Conservation (phyloP, 2,797 vertebrate genomes). For the Myripristis murdjan region DNA sequence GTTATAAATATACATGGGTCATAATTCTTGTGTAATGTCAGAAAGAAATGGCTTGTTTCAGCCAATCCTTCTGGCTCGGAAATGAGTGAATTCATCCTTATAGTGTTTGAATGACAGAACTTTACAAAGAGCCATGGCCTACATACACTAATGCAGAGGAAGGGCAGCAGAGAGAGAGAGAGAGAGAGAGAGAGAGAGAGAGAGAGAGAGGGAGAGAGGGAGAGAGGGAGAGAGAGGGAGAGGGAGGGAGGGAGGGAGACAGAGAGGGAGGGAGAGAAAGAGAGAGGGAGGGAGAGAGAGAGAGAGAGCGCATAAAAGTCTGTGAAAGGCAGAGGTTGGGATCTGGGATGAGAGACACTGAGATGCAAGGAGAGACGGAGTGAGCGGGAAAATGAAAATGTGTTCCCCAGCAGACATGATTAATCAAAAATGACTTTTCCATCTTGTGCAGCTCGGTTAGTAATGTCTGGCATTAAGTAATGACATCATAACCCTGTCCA, state of each 20-base stretch:
- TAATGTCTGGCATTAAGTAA: conserved; percentile 83
- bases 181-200: conserved; percentile 40
- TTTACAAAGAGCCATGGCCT: conserved; percentile 74
- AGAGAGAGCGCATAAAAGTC: conserved; percentile 53
- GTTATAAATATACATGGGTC: conserved; percentile 29
- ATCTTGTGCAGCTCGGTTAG: conserved; percentile 79
- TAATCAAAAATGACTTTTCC: conserved; percentile 82
- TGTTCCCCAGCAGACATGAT: conserved; percentile 74
- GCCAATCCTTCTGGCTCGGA: conserved; percentile 17
- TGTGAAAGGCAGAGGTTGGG: conserved; percentile 49
- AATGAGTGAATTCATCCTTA: conserved; percentile 56
- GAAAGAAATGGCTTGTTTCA: conserved; percentile 37
- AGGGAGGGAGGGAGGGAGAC: conserved; percentile 5
- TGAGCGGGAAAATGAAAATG: conserved; percentile 77
- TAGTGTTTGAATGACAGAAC: conserved; percentile 64
- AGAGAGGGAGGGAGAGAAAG: conserved; percentile 41
- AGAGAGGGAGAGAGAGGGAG: background rate
- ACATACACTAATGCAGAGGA: conserved; percentile 65
- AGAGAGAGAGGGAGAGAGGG: conserved; percentile 18
- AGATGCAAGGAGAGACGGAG: conserved; percentile 58
- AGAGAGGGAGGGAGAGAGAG: conserved; percentile 22
- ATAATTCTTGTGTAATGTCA: conserved; percentile 29
- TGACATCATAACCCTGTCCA: conserved; percentile 82
- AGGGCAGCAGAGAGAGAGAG: conserved; percentile 46
- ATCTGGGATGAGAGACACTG: conserved; percentile 26